These are phyloP conservation scores for Electrona antarctica DNA, from an alignment of 2,113 vertebrate species.

Conservation along the genomic window DNA sequence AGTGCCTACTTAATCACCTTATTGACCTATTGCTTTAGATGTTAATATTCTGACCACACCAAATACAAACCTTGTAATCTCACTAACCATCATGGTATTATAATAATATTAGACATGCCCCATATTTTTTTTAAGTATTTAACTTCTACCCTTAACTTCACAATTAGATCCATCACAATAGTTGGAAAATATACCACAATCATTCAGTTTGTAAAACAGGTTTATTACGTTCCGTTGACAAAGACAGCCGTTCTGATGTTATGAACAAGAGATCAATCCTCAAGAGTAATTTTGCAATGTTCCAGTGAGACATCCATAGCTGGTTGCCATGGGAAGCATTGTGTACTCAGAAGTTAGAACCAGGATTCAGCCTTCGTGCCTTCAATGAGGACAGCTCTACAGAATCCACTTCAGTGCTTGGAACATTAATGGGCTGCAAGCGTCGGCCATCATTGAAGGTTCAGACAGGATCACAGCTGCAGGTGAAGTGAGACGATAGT, in stretches of 20 bases:
- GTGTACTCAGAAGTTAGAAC: not conserved
- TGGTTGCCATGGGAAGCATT: not conserved
- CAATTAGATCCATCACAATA: slow-evolving; percentile 46
- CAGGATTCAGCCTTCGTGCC: not conserved
- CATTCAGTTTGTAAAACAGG: slow-evolving; percentile 35
- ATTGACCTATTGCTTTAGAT: too few species aligned
- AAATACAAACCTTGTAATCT: too few species aligned
- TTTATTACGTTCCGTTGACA: slow-evolving; percentile 52
- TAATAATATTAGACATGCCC: too few species aligned
- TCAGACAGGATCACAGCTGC: slow-evolving; percentile 46
- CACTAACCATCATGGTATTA: too few species aligned
- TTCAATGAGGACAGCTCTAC: not conserved
- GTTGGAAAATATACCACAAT: slow-evolving; percentile 52
- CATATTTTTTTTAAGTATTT: too few species aligned
- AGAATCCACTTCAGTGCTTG: slow-evolving; percentile 10
- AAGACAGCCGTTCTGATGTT: slow-evolving; percentile 48
- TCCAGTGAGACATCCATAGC: slow-evolving; percentile 27
- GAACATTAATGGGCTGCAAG: too few species aligned
- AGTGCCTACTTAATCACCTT: too few species aligned
- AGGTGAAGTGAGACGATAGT: slow-evolving; percentile 37
- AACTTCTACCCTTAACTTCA: too few species aligned
- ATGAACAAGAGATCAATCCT: not conserved
- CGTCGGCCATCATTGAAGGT: slow-evolving; percentile 24
- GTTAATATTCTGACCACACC: too few species aligned
- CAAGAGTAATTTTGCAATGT: slow-evolving; percentile 31